These are phyloP conservation scores for Bothrops jararaca DNA, from an alignment of 2,113 vertebrate species.

Conservation along the genomic window DNA sequence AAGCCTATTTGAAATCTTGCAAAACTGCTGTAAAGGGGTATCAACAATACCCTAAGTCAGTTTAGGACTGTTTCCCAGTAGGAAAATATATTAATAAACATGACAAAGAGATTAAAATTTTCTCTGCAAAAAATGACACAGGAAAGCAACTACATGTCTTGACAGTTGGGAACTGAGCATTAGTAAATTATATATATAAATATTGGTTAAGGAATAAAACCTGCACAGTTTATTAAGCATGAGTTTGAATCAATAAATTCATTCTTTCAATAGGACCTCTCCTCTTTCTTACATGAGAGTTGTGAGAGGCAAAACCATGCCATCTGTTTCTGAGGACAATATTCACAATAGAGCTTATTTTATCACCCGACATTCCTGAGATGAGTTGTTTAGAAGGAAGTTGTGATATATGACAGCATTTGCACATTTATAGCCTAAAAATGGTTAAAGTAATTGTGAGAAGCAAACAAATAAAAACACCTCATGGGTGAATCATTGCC, in stretches of 20 bases:
- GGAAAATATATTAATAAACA: neutral
- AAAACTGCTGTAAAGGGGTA: neutral
- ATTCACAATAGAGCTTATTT: neutral
- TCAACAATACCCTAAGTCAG: neutral
- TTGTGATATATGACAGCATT: neutral
- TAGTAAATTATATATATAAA: neutral
- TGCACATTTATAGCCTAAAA: neutral
- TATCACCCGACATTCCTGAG: neutral
- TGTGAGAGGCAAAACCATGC: neutral
- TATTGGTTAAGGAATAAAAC: neutral
- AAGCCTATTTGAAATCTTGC: neutral
- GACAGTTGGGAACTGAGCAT: neutral
- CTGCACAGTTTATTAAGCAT: neutral
- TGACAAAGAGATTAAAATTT: neutral
- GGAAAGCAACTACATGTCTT: neutral
- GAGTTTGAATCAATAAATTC: neutral
- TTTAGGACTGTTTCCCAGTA: neutral
- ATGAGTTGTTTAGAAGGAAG: neutral
- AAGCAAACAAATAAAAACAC: neutral
- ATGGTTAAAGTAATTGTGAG: neutral
- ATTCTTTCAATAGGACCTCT: neutral
- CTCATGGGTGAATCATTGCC: constrained; percentile 29
- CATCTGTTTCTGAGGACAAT: neutral
- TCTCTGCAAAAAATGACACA: neutral
- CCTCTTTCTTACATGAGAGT: neutral